Evolutionary conservation across 2,888 invertebrate genomes (phyloP).

Genomic region (Phymatocera aterrima): DNA sequence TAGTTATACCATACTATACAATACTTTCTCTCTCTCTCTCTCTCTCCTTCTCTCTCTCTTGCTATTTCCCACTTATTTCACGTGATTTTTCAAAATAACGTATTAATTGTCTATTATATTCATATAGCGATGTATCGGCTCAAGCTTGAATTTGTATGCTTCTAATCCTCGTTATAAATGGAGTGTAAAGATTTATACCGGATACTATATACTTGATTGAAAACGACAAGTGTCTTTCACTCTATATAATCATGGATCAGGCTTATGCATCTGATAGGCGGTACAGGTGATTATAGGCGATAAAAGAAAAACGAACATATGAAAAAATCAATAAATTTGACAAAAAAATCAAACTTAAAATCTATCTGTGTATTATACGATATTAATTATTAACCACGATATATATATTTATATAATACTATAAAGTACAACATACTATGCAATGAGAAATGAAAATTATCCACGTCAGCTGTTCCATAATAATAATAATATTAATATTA

Average conservation of each 20-base stretch:
- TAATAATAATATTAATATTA: neutral
- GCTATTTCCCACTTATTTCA: neutral
- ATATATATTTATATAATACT: neutral
- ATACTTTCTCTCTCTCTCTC: neutral
- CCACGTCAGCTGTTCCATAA: neutral
- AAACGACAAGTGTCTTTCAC: neutral
- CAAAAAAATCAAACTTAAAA: too few species aligned
- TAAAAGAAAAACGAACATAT: neutral
- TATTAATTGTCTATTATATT: neutral
- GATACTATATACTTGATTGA: too few species aligned
- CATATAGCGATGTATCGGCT: neutral
- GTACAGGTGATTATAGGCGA: neutral
- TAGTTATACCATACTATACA: too few species aligned
- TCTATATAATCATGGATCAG: too few species aligned
- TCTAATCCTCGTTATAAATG: too few species aligned
- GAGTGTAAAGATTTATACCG: too few species aligned
- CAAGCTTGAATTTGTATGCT: neutral
- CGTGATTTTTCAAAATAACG: neutral
- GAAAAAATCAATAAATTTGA: neutral
- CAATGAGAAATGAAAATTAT: neutral
- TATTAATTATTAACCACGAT: too few species aligned
- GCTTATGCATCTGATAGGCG: neutral
- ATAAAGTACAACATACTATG: conserved; percentile 7
- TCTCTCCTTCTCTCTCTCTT: neutral
- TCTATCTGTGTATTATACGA: too few species aligned